Evolutionary conservation across 2,888 invertebrate genomes (phyloP).

Genomic region (Agrotis segetum): DNA sequence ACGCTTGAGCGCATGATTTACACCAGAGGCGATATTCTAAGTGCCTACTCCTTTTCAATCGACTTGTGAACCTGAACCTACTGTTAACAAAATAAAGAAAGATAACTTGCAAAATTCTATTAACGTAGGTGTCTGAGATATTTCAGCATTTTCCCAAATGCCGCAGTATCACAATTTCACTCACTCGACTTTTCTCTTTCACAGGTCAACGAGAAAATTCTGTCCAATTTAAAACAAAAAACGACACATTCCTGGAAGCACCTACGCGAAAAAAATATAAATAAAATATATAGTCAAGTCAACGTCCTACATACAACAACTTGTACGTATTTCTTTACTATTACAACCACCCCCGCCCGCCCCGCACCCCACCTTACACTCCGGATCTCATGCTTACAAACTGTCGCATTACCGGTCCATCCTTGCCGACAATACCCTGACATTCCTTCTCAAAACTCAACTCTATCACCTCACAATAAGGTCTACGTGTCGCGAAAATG

Average conservation of each 20-base stretch:
- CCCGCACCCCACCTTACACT: conserved; percentile 70
- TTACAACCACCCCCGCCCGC: conserved; percentile 70
- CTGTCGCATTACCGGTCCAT: conserved; percentile 89
- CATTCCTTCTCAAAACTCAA: conserved; percentile 70
- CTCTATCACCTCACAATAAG: conserved; percentile 71
- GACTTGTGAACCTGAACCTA: conserved; percentile 1
- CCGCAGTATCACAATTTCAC: conserved; percentile 12
- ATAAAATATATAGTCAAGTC: conserved; percentile 84
- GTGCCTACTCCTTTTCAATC: conserved; percentile 5
- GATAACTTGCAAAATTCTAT: no score
- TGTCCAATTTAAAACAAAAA: conserved; percentile 55
- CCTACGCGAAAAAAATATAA: conserved; percentile 72
- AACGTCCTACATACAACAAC: conserved; percentile 80
- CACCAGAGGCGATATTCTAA: conserved; percentile 3
- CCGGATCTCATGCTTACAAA: conserved; percentile 90
- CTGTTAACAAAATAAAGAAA: no score
- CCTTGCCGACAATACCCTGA: conserved; percentile 81
- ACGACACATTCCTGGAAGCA: conserved; percentile 49
- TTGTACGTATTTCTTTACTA: conserved; percentile 88
- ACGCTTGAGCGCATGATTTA: conserved; percentile 16
- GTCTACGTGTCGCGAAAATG: conserved; percentile 62
- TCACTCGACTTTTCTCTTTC: conserved; percentile 1
- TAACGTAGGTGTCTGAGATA: no score
- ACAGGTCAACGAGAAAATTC: conserved; percentile 37
- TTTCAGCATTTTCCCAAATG: conserved; percentile 3